Conservation (phyloP, 1,140 invertebrate genomes). For the Parasteatoda tepidariorum region DNA sequence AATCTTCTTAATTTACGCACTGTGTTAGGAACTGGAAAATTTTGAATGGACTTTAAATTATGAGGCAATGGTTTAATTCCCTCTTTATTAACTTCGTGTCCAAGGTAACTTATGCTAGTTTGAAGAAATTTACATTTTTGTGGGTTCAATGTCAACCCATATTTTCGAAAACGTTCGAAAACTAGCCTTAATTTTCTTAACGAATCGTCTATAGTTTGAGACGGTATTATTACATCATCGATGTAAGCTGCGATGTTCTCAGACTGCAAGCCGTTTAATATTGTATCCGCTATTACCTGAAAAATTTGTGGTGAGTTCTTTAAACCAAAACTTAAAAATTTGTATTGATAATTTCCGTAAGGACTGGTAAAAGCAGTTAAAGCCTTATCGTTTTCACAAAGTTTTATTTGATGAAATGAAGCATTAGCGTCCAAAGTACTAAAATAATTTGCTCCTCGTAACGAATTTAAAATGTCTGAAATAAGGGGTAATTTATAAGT, state of each 20-base stretch:
- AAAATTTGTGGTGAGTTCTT: not conserved
- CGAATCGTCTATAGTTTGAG: not conserved
- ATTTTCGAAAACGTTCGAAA: not conserved
- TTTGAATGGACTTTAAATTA: conserved; percentile 35
- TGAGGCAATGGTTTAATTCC: not conserved
- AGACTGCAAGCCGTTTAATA: not conserved
- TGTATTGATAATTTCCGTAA: not conserved
- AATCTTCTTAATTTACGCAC: conserved; percentile 27
- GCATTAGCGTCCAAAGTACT: not conserved
- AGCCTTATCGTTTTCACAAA: not conserved
- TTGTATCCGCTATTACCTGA: not conserved
- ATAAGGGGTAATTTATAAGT: not conserved
- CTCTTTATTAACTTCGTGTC: too few relatives aligned
- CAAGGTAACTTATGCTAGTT: too few relatives aligned
- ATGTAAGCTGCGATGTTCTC: not conserved
- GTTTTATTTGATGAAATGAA: not conserved
- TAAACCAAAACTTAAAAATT: not conserved
- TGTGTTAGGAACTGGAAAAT: conserved; percentile 34
- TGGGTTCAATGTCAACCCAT: too few relatives aligned
- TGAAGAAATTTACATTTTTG: too few relatives aligned
- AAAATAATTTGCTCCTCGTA: too few relatives aligned
- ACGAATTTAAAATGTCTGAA: not conserved
- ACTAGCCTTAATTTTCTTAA: not conserved
- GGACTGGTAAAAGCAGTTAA: not conserved
- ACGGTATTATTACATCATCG: not conserved